These are phyloP conservation scores for Harmothoe impar DNA, from an alignment of 2,888 invertebrate species.

Conservation along the genomic window DNA sequence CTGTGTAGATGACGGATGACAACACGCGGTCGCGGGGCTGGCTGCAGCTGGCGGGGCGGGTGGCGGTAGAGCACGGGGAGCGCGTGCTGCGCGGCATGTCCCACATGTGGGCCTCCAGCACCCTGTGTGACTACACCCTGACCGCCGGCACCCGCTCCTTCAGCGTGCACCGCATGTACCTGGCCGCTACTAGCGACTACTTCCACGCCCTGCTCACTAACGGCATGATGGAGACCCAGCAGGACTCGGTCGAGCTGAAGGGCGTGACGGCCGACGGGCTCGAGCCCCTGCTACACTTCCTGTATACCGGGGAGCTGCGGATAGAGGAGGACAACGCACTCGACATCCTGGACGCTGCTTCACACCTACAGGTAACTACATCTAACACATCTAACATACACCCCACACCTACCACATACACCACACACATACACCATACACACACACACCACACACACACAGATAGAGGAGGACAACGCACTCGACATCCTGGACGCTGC, in stretches of 20 bases:
- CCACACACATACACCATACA: too few relatives aligned
- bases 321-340: conserved; percentile 77
- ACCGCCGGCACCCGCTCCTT: conserved; percentile 33
- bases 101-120: neutral
- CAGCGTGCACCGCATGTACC: conserved; percentile 77
- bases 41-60: conserved; percentile 18
- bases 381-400: too few relatives aligned
- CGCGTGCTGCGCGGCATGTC: conserved; percentile 47
- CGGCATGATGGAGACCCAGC: conserved; percentile 79
- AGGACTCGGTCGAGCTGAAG: conserved; percentile 79
- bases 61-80: conserved; percentile 19
- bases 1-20: conserved; percentile 50
- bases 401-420: too few relatives aligned
- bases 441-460: too few relatives aligned
- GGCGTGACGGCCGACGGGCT: conserved; percentile 75
- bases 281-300: conserved; percentile 76
- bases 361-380: conserved; percentile 77
- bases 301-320: conserved; percentile 79
- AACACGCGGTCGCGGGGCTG: neutral
- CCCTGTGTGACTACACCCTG: conserved; percentile 44
- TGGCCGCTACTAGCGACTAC: conserved; percentile 81
- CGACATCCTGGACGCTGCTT: conserved; percentile 79
- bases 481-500: conserved; percentile 80
- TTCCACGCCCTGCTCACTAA: conserved; percentile 80
- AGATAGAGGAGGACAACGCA: conserved; percentile 76